Base-by-base conservation (phyloP, 1,140 invertebrate species). In the Ridgeia piscesae region DNA sequence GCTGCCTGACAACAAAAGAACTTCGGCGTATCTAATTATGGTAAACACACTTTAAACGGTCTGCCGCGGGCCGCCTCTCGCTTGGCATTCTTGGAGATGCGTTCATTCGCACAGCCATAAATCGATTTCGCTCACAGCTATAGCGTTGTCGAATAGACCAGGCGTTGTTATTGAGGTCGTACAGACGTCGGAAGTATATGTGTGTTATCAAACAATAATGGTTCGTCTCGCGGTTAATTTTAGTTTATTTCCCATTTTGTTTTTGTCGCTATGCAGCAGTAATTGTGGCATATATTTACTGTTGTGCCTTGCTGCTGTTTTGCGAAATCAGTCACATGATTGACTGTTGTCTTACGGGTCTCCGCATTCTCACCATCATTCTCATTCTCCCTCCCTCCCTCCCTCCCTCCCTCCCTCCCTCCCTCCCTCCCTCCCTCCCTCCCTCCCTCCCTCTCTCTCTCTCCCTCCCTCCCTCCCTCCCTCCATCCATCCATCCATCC, bases 401-500 rank as follows among this genome's bases (percentile, higher is more conserved):
- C 58, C 17, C 6, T 77, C 27, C 6, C 58, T 77, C 58, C 27
- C 58, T 17, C 58, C 58, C 58, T 77, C 6, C 58, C 58, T 8
- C 11, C 17, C 48, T 50, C 48, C 48, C 17, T 50, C 48, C 48
- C 6, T 50, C 48, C 42, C 11, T 11, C 11, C 42, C 42, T 42
- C 42, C 11, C 11, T 42, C 42, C 4, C 42, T 42, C 42, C 42
- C 11, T 11, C 11, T 42, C 4, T 42, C 42, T 42, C 42, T 42
- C 42, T 42, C 42, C 58, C 58, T 17, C 58, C 27, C 11, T 31
- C 58, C 27, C 58, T 77, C 58, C 1, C 91, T 93, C 77, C 92
- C 91, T 89, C 34, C 92, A 91, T 92, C 77, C 92, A 50, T 92
- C 92, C 92, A 50, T 92, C 34, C 88, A n/a, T 92, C 91, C 92